These are phyloP conservation scores for Beaufortia kweichowensis DNA, from an alignment of 2,113 vertebrate genomes.

Conservation along the genomic window DNA sequence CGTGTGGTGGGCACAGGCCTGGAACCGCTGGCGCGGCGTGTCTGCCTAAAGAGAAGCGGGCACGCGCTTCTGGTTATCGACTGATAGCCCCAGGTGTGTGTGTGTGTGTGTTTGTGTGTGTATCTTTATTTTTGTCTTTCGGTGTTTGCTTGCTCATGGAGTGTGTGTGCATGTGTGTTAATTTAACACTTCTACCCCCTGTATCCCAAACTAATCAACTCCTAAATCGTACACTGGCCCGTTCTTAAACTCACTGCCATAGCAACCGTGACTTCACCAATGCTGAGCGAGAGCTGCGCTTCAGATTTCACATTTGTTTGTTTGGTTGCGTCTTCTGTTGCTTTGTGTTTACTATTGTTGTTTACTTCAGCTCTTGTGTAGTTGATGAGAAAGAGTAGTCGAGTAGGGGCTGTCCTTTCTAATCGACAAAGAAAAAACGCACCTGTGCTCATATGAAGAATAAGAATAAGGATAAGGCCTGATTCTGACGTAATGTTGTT, in stretches of 20 bases:
- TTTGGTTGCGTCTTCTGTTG: background rate
- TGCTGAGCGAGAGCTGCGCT: background rate
- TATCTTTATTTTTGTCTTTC: background rate
- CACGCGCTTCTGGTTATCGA: background rate
- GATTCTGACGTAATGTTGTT: background rate
- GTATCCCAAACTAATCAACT: constrained; percentile 34
- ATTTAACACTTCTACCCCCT: constrained; percentile 35
- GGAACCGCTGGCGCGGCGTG: background rate
- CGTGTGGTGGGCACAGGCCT: background rate
- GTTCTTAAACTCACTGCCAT: background rate
- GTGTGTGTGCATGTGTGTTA: background rate
- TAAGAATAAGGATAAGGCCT: background rate
- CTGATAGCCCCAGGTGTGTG: background rate
- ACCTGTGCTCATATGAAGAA: background rate
- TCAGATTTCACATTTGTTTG: constrained; percentile 13
- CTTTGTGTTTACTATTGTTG: constrained; percentile 2
- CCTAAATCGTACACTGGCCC: background rate
- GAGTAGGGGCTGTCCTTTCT: background rate
- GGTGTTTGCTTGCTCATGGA: constrained; percentile 29
- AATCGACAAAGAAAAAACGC: background rate
- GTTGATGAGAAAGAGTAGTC: background rate
- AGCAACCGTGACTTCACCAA: background rate
- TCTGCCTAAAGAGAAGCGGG: background rate
- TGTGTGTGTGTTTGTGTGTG: constrained; percentile 20
- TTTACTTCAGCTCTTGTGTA: background rate